Percentiles rank a stretch among this genome's conserved stretches.
phyloP scores from a whole-genome alignment of 2,888 invertebrate genomes.

The Baccha elongata region DNA sequence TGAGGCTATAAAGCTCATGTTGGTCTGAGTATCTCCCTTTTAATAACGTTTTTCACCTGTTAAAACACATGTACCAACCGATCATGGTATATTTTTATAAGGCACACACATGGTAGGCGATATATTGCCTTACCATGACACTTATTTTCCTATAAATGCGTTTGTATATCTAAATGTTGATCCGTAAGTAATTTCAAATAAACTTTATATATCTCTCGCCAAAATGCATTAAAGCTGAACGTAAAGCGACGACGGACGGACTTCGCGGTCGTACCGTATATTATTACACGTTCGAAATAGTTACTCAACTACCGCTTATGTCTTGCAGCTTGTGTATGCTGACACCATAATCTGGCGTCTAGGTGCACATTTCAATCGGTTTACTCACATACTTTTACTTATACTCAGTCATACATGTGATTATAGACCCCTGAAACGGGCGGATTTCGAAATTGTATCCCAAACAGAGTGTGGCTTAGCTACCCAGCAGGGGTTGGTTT shows the following conservation, averaged over 20 bases:
- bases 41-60: slow-evolving; percentile 44
- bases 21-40: slow-evolving; percentile 20
- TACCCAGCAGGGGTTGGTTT: slow-evolving; percentile 67
- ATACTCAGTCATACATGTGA: slow-evolving; percentile 9
- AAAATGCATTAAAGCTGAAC: slow-evolving; percentile 46
- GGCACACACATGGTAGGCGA: not conserved
- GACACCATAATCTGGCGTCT: slow-evolving; percentile 65
- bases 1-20: slow-evolving; percentile 13
- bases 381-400: slow-evolving; percentile 53
- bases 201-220: not conserved
- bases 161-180: slow-evolving; percentile 1
- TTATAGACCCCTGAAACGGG: slow-evolving; percentile 24
- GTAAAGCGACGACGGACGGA: not conserved
- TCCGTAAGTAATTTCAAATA: not conserved
- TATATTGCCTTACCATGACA: slow-evolving; percentile 49
- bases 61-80: slow-evolving; percentile 34
- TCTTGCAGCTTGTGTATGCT: slow-evolving; percentile 20
- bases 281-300: slow-evolving; percentile 53
- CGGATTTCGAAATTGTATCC: slow-evolving; percentile 52
- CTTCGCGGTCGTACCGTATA: slow-evolving; percentile 25
- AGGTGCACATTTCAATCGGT: slow-evolving; percentile 62
- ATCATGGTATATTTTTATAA: not conserved
- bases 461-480: not conserved
- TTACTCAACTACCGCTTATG: slow-evolving; percentile 50
- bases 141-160: slow-evolving; percentile 20